Percentiles rank a stretch among this genome's conserved stretches.
Conservation (phyloP, 2,797 vertebrate genomes). For the Morelia viridis region DNA sequence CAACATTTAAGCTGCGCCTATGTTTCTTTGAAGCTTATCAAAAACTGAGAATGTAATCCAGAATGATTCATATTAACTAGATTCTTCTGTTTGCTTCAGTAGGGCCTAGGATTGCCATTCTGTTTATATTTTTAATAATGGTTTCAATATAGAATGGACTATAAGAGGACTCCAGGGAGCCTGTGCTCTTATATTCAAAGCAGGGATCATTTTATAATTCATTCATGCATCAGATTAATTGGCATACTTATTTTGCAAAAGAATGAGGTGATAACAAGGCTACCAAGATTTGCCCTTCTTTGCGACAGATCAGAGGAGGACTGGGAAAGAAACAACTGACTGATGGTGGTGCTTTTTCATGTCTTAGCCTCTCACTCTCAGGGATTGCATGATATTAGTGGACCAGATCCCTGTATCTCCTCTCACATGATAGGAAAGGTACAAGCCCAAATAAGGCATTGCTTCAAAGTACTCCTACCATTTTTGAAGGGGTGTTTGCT, state of each 20-base stretch:
- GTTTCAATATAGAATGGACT: neutral
- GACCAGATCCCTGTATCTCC: too few species aligned
- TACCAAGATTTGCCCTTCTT: neutral
- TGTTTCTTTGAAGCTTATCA: neutral
- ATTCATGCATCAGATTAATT: neutral
- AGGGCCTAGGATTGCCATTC: neutral
- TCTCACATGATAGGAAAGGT: too few species aligned
- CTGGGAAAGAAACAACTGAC: neutral
- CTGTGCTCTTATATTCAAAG: neutral
- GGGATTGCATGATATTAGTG: too few species aligned
- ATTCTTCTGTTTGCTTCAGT: neutral
- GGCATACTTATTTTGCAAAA: neutral
- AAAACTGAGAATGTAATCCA: neutral
- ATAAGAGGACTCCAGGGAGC: neutral
- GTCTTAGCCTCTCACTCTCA: too few species aligned
- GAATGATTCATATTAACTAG: neutral
- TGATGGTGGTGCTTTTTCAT: too few species aligned
- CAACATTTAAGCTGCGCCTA: neutral
- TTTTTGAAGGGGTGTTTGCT: neutral
- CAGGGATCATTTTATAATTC: neutral
- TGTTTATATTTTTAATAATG: neutral
- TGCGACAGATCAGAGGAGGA: neutral
- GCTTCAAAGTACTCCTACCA: too few species aligned
- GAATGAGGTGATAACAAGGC: neutral
- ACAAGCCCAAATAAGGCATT: too few species aligned